Evolutionary conservation across 2,797 vertebrate genomes (phyloP).

Genomic region (Hipposideros larvatus): DNA sequence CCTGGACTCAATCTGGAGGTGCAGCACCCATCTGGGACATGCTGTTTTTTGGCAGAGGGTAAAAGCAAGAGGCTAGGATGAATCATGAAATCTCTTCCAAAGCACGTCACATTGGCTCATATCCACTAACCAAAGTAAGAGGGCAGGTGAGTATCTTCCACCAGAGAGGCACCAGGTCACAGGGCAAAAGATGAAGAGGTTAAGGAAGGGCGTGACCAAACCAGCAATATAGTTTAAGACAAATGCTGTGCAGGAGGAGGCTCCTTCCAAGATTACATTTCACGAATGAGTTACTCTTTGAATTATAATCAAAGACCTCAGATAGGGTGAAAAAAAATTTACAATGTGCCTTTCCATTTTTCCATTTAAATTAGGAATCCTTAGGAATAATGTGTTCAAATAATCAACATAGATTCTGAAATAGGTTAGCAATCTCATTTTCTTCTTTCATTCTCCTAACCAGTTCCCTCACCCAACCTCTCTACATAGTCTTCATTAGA

Average conservation of each 20-base stretch:
- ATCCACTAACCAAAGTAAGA: not conserved
- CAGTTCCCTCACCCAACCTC: not conserved
- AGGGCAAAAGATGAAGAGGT: not conserved
- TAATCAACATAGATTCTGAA: not conserved
- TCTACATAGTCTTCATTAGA: not conserved
- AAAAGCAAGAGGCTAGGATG: not conserved
- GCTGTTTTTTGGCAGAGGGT: not conserved
- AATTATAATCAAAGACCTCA: not conserved
- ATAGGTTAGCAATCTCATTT: not conserved
- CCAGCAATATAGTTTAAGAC: not conserved
- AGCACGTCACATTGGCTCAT: not conserved
- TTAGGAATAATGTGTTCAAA: not conserved
- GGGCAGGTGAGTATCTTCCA: not conserved
- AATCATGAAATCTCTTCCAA: not conserved
- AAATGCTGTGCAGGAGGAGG: not conserved
- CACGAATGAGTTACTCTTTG: not conserved
- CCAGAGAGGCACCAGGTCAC: not conserved
- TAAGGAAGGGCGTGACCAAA: not conserved
- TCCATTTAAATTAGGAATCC: constrained; percentile 23
- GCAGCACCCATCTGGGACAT: not conserved
- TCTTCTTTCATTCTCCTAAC: not conserved
- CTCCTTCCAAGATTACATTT: not conserved
- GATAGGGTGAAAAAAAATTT: not conserved
- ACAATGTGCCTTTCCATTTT: not conserved
- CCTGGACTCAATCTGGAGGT: not conserved